Evolutionary conservation across 2,888 invertebrate genomes (phyloP), one percentile per base, ranked within the genome.

Genomic region (Netelia virgata): DNA sequence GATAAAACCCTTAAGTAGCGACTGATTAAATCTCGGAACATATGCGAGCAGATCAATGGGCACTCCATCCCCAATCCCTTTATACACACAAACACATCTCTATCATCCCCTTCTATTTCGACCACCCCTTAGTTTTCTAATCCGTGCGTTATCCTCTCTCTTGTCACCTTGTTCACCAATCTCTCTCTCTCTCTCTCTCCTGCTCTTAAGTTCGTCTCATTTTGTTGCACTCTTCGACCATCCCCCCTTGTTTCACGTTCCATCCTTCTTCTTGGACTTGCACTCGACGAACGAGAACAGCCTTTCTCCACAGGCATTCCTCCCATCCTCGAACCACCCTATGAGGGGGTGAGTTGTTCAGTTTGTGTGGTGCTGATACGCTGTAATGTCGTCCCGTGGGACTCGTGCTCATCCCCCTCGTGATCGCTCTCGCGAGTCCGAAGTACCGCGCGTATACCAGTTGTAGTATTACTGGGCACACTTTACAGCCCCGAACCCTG

Each of bases 251-350:
- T 68, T 36, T 41, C 57, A 63, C 61, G 14, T 66, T 85, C 90
- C 47, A 94, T 94, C 94, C 94, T 93, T 94, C 94, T 94, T 94
- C 94, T 92, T 94, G 91, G 88, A 50, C 82, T 84, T 63, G 57
- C 78, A 86, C 86, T 84, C 83, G 85, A 80, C 43, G 82, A 74
- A 55, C 78, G 74, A 55, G 72, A 61, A 88, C 91, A 55, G 55
- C 55, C 8, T 94, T 94, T 94, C 77, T 78, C 92, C 93, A 93
- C 93, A 93, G 73, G 80, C 79, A 18, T 79, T 82, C 66, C 85
- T 83, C 11, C 74, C 82, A 84, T 57, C 74, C 82, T 47, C n/a
- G 14, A 14, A 16, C 36, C 36, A 16, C 82, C 86, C 86, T 79
- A 28, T 23, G 84, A 74, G 86, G 88, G 86, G 80, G 84, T 80